Percentiles rank a stretch among this genome's conserved stretches.
Conservation (phyloP, 1,140 invertebrate genomes). For the Maconellicoccus hirsutus region DNA sequence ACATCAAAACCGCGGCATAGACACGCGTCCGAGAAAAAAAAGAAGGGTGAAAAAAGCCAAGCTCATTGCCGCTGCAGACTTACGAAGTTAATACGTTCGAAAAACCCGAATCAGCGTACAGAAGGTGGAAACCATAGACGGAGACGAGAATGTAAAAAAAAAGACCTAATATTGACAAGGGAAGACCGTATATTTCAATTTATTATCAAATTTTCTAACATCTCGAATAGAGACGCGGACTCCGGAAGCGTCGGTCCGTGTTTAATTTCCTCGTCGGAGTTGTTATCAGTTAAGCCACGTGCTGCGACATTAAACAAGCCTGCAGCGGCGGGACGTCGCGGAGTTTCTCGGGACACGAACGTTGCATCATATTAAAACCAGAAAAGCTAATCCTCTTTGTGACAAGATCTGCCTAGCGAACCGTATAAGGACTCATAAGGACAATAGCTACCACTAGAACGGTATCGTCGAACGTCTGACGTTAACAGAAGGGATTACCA, state of each 20-base stretch:
- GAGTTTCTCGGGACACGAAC: not conserved
- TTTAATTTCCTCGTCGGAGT: constrained; percentile 17
- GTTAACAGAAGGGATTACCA: constrained; percentile 7
- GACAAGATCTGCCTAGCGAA: constrained; percentile 17
- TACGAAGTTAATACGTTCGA: no score
- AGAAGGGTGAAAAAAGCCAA: no score
- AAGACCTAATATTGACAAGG: not conserved
- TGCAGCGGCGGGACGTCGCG: not conserved
- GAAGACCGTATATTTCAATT: not conserved
- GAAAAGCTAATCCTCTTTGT: constrained; percentile 19
- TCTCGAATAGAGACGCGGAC: not conserved
- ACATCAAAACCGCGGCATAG: no score
- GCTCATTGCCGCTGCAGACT: no score
- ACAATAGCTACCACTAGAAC: not conserved
- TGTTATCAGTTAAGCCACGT: constrained; percentile 19
- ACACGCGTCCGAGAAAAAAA: no score
- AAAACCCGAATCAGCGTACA: no score
- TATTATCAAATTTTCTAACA: constrained; percentile 20
- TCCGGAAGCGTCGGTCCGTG: constrained; percentile 20
- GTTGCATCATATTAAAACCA: constrained; percentile 21
- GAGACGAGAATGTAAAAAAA: not conserved
- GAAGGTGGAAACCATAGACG: no score
- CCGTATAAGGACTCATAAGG: constrained; percentile 17
- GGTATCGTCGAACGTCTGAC: constrained; percentile 1
- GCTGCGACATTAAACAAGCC: constrained; percentile 16